Conservation (phyloP, 2,113 vertebrate genomes). For the Vanacampus margaritifer region DNA sequence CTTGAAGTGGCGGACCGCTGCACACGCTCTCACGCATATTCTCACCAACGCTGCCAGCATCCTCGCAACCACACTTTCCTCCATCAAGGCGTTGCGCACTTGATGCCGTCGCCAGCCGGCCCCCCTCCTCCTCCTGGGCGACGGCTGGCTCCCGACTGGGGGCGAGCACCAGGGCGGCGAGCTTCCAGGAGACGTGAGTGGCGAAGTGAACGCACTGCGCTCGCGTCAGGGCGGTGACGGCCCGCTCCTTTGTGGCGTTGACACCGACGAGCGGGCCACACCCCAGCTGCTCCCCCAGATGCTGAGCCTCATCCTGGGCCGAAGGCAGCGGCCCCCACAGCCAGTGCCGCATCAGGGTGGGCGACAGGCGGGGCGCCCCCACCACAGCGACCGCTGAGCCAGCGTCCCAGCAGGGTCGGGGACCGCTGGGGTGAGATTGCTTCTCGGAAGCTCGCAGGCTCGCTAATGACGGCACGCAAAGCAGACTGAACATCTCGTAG, state of each 20-base stretch:
- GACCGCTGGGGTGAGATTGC: constrained; percentile 69
- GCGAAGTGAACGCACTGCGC: constrained; percentile 94
- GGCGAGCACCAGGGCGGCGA: constrained; percentile 85
- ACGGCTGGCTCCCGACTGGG: constrained; percentile 70
- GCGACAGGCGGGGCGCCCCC: constrained; percentile 85
- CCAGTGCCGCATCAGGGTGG: constrained; percentile 90
- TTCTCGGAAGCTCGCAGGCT: constrained; percentile 79
- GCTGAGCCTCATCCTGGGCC: constrained; percentile 87
- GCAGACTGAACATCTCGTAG: constrained; percentile 88
- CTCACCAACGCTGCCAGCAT: constrained; percentile 70
- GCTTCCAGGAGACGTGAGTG: constrained; percentile 93
- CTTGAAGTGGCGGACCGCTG: constrained; percentile 85
- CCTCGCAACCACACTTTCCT: constrained; percentile 74
- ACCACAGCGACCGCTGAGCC: constrained; percentile 86
- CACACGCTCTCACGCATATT: constrained; percentile 82
- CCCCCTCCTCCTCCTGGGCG: neutral
- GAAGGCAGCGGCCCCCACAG: constrained; percentile 93
- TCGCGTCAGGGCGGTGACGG: constrained; percentile 82
- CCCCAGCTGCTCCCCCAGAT: constrained; percentile 87
- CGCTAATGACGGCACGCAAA: constrained; percentile 85
- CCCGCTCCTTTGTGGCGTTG: constrained; percentile 85
- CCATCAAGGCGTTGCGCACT: constrained; percentile 12
- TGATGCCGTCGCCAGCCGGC: constrained; percentile 7
- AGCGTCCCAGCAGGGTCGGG: constrained; percentile 73
- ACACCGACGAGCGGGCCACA: constrained; percentile 85